Evolutionary conservation across 2,797 vertebrate species (phyloP).

Genomic region (Hipposideros larvatus): DNA sequence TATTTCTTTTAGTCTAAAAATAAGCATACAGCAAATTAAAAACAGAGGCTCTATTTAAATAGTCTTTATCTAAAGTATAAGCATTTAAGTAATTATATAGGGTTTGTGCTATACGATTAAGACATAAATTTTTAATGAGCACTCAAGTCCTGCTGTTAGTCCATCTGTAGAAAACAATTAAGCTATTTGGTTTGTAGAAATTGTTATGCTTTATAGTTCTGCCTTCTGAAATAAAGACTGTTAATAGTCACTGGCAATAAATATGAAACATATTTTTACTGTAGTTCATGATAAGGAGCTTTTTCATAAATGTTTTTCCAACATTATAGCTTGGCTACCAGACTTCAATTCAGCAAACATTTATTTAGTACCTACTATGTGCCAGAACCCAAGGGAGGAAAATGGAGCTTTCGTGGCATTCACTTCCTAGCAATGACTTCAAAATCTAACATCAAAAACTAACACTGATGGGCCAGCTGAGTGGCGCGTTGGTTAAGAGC

Average conservation of each 20-base stretch:
- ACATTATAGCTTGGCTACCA: background rate
- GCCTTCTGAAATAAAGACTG: slow-evolving; percentile 33
- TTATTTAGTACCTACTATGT: background rate
- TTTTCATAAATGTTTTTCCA: background rate
- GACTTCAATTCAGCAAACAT: slow-evolving; percentile 32
- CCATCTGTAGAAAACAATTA: slow-evolving; percentile 32
- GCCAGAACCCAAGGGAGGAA: background rate
- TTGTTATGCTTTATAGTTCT: slow-evolving; percentile 17
- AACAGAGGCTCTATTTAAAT: slow-evolving; percentile 22
- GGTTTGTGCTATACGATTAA: slow-evolving; percentile 54
- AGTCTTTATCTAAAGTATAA: slow-evolving; percentile 46
- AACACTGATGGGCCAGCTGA: background rate
- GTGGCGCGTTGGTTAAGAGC: too few relatives aligned
- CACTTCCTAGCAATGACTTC: background rate
- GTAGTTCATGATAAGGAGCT: background rate
- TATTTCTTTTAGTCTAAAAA: slow-evolving; percentile 58
- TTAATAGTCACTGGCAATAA: background rate
- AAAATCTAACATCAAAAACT: slow-evolving; percentile 33
- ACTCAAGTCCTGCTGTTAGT: background rate
- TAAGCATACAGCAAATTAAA: slow-evolving; percentile 9
- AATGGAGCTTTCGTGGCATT: slow-evolving; percentile 10
- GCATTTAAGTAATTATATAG: slow-evolving; percentile 38
- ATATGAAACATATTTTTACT: background rate
- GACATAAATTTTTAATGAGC: slow-evolving; percentile 52
- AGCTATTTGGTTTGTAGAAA: slow-evolving; percentile 20